phyloP scores from a whole-genome alignment of 2,797 vertebrate species.

The Balearica regulorum region DNA sequence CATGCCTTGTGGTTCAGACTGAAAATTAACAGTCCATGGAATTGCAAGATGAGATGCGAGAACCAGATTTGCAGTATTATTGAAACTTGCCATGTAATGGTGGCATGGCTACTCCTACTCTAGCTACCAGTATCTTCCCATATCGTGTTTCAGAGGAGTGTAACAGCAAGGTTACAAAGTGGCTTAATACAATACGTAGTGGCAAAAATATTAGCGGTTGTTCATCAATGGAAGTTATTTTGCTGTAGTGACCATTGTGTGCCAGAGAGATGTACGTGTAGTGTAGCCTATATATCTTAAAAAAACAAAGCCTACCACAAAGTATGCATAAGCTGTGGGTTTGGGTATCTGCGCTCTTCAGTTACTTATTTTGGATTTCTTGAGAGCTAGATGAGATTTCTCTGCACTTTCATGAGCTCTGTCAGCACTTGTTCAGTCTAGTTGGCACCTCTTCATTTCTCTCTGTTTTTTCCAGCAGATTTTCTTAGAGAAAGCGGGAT shows the following conservation, averaged over 20 bases:
- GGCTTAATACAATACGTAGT: background rate
- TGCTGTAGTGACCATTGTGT: background rate
- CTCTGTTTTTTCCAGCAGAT: conserved; percentile 38
- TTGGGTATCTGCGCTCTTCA: conserved; percentile 13
- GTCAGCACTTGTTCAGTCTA: conserved; percentile 66
- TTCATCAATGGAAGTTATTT: background rate
- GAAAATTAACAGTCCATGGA: background rate
- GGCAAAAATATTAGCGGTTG: background rate
- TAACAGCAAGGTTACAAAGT: background rate
- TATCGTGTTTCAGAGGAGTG: background rate
- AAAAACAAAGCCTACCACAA: background rate
- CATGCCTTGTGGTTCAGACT: background rate
- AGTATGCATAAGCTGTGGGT: background rate
- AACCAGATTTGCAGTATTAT: background rate
- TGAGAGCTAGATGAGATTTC: conserved; percentile 48
- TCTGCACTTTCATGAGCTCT: conserved; percentile 62
- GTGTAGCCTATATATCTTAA: background rate
- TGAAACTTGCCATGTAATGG: background rate
- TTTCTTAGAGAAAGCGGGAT: conserved; percentile 51
- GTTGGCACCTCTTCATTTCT: conserved; percentile 58
- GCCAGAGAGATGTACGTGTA: background rate
- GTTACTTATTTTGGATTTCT: conserved; percentile 50
- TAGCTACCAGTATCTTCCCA: background rate
- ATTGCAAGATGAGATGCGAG: background rate
- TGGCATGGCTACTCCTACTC: background rate